Percentiles rank a stretch among this genome's conserved stretches.
phyloP scores from a whole-genome alignment of 1,140 invertebrate species.

The Muscidifurax raptorellus region DNA sequence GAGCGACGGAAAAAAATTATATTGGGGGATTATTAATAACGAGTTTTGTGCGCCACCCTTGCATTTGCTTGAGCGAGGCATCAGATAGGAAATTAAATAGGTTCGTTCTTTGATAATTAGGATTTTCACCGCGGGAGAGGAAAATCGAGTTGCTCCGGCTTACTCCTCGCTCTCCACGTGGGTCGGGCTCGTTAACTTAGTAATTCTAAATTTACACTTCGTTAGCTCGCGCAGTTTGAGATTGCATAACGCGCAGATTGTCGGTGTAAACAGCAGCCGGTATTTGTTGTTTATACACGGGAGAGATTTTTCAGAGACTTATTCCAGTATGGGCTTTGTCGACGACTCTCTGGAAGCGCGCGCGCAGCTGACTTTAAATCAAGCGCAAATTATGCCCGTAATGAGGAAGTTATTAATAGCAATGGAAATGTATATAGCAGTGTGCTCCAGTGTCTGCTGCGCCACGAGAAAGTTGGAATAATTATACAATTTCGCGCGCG shows the following conservation, averaged over 20 bases:
- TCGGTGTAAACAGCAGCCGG: not conserved
- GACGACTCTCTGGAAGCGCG: not conserved
- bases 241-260: not conserved
- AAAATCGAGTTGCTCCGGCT: not conserved
- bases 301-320: not conserved
- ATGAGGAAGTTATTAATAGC: not conserved
- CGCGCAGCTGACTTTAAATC: not conserved
- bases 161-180: not conserved
- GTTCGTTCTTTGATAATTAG: not conserved
- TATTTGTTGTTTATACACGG: not conserved
- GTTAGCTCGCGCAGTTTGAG: not conserved
- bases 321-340: not conserved
- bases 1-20: not conserved
- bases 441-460: not conserved
- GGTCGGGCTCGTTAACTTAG: not conserved
- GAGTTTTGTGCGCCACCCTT: no score
- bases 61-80: no score
- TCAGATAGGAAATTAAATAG: not conserved
- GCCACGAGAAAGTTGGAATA: not conserved
- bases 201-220: conserved; percentile 9
- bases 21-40: not conserved
- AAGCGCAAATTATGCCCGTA: not conserved
- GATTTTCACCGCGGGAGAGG: not conserved
- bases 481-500: not conserved
- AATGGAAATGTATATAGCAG: not conserved